Conservation (phyloP, 2,888 invertebrate species). For the Amphipyra tragopoginis region DNA sequence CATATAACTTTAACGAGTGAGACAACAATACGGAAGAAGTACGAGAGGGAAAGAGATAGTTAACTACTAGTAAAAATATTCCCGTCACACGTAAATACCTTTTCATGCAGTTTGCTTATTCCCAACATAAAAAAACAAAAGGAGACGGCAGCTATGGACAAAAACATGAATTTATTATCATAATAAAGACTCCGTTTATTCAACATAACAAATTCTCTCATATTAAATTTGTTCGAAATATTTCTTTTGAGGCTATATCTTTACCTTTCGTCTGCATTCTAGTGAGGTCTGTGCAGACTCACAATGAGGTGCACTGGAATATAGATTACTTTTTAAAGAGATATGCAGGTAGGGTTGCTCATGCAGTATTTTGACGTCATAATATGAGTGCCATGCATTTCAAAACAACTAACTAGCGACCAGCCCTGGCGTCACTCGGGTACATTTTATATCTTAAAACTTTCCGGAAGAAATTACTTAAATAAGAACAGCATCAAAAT, state of each 20-base stretch:
- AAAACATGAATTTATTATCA: constrained; percentile 20
- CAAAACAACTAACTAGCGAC: too few relatives aligned
- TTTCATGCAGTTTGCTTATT: neutral
- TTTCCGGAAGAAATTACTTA: too few relatives aligned
- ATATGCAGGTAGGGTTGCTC: neutral
- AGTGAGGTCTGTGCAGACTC: constrained; percentile 2
- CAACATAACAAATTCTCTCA: constrained; percentile 8
- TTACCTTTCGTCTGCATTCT: neutral
- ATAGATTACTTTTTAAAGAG: constrained; percentile 13
- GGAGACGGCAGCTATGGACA: constrained; percentile 5
- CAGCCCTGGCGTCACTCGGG: too few relatives aligned
- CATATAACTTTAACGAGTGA: too few relatives aligned
- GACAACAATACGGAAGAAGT: too few relatives aligned
- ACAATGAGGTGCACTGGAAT: constrained; percentile 8
- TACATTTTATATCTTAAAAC: too few relatives aligned
- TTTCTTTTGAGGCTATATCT: constrained; percentile 1
- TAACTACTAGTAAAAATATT: neutral
- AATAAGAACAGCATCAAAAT: too few relatives aligned
- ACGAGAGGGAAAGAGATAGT: too few relatives aligned
- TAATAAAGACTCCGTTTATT: neutral
- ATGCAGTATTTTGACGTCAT: neutral
- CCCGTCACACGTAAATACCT: neutral
- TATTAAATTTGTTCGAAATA: constrained; percentile 10
- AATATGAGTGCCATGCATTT: too few relatives aligned
- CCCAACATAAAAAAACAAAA: neutral